phyloP scores from a whole-genome alignment of 2,888 invertebrate species.

The Sphecodes monilicornis region DNA sequence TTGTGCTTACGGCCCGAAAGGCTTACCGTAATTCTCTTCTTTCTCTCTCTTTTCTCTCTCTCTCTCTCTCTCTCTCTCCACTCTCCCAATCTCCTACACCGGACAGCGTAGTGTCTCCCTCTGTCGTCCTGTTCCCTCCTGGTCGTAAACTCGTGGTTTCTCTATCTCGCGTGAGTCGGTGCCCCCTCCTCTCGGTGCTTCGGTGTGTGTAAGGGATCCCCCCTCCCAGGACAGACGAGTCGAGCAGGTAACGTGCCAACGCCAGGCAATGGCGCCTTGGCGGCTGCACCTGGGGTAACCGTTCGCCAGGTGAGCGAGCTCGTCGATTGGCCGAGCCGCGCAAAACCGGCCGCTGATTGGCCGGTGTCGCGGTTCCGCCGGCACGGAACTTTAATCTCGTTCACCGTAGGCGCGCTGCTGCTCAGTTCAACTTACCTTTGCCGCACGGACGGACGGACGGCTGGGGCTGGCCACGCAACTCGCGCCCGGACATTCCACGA shows the following conservation, averaged over 20 bases:
- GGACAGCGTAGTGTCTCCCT: neutral
- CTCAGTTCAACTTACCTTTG: slow-evolving; percentile 82
- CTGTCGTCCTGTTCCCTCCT: neutral
- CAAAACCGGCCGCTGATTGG: slow-evolving; percentile 65
- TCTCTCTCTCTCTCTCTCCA: neutral
- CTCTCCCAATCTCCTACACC: neutral
- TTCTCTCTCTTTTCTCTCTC: neutral
- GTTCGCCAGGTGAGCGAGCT: slow-evolving; percentile 76
- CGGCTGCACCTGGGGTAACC: slow-evolving; percentile 76
- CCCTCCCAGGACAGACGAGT: slow-evolving; percentile 27
- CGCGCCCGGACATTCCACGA: slow-evolving; percentile 47
- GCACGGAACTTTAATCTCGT: slow-evolving; percentile 80
- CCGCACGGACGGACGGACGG: slow-evolving; percentile 77
- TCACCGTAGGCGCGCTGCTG: slow-evolving; percentile 81
- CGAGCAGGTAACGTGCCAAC: slow-evolving; percentile 72
- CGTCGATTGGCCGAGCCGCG: slow-evolving; percentile 62
- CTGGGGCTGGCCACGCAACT: slow-evolving; percentile 56
- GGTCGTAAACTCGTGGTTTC: slow-evolving; percentile 29
- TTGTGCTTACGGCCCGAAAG: slow-evolving; percentile 30
- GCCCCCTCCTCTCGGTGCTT: slow-evolving; percentile 14
- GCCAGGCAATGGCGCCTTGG: slow-evolving; percentile 79
- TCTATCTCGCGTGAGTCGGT: slow-evolving; percentile 16
- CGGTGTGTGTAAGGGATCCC: slow-evolving; percentile 17
- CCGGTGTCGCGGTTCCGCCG: slow-evolving; percentile 53
- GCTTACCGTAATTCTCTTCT: slow-evolving; percentile 43